Base-by-base conservation (phyloP, 2,888 invertebrate species). In the Bedellia somnulentella region DNA sequence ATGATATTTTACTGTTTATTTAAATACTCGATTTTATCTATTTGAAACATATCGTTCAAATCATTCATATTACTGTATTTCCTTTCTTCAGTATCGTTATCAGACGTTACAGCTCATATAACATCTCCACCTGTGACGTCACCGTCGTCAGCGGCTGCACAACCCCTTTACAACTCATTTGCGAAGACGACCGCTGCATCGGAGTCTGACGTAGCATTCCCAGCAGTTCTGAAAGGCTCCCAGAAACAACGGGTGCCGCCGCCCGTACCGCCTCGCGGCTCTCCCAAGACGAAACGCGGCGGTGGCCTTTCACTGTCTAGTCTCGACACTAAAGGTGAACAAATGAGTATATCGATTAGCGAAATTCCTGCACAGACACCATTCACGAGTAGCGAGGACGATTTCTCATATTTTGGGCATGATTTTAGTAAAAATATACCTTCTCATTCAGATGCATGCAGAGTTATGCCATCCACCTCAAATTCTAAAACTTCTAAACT, bases 231-330 rank as follows among this genome's bases (percentile, higher is more conserved):
- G 49, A 87, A 87, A 62, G 85, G 86, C 47, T 79, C 81, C 24
- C 78, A 79, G 42, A 87, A 87, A 62, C 80, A 85, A 45, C 86
- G 87, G 61, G 83, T 91, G 23, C 92, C 92, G 24, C 93, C 93
- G 31, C 93, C 93, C 13, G 92, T 93, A 30, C 92, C 92, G 31
- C 92, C 92, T 3, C 78, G 92, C 46, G 89, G 89, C 33, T 87
- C 87, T 15, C 87, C 86, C 24, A 85, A 85, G 57, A 63, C 76
- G 34, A 81, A 81, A 59, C 68, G 80, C 21, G 78, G 78, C 24
- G 73, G 70, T 27, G 28, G 27, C 15, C 46, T 55, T 36, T 63
- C 71, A 5, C 68, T 63, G 43, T 45, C 67, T 32, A 56, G 57
- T 44, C 41, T 67, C 42, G 73, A 73, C 29, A 58, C 52, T 4